A percentile compares a stretch with the other conserved stretches of the same genome.
These are phyloP conservation scores for Pyrochroa serraticornis DNA, from an alignment of 2,888 invertebrate genomes.

Conservation along the genomic window DNA sequence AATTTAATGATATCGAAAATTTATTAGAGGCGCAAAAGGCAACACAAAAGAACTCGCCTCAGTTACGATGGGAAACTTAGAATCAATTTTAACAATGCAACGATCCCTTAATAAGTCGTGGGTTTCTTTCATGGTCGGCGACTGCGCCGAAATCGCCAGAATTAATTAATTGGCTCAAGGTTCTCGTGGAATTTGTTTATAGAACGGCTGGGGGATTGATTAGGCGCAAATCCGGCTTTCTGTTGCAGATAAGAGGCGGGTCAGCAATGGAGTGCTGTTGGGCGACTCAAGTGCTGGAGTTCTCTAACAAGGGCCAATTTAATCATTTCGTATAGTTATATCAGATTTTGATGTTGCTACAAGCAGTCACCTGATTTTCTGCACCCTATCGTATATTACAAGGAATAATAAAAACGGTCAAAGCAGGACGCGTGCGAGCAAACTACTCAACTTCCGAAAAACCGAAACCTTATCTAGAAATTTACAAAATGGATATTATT, in stretches of 20 bases:
- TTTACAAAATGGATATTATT: background rate
- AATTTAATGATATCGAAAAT: constrained; percentile 50
- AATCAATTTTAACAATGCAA: constrained; percentile 29
- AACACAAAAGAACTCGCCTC: constrained; percentile 37
- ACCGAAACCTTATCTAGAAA: too few relatives aligned
- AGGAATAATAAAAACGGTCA: constrained; percentile 11
- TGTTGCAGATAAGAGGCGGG: constrained; percentile 25
- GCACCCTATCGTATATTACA: constrained; percentile 27
- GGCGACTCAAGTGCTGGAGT: constrained; percentile 29
- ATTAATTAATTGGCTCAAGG: constrained; percentile 8
- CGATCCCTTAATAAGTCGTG: constrained; percentile 24
- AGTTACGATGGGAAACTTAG: constrained; percentile 21
- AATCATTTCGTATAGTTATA: constrained; percentile 37
- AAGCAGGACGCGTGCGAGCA: background rate
- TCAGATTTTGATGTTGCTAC: constrained; percentile 34
- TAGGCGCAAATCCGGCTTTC: constrained; percentile 17
- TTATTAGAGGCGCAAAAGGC: constrained; percentile 45
- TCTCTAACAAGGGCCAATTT: constrained; percentile 39
- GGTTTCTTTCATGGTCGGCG: constrained; percentile 14
- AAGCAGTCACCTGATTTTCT: constrained; percentile 30
- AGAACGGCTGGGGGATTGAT: background rate
- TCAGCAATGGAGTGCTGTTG: constrained; percentile 31
- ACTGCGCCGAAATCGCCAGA: constrained; percentile 5
- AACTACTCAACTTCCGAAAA: too few relatives aligned
- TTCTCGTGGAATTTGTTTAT: constrained; percentile 4